Evolutionary conservation across 2,113 vertebrate genomes (phyloP).

Genomic region (Gavialis gangeticus): DNA sequence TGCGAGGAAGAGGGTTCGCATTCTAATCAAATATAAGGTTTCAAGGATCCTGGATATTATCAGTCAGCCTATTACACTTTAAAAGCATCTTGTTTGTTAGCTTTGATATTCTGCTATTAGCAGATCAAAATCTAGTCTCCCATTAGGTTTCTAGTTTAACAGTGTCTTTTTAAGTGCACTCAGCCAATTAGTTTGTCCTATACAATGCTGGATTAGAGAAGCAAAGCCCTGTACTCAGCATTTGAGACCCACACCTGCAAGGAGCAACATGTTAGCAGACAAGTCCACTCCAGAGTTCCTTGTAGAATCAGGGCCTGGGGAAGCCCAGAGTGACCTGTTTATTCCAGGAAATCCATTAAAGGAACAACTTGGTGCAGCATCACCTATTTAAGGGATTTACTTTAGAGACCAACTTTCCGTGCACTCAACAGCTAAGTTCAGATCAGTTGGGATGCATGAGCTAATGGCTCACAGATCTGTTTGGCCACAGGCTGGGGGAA

Average conservation of each 20-base stretch:
- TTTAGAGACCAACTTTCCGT: neutral
- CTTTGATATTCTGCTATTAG: slow-evolving; percentile 49
- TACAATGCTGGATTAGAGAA: neutral
- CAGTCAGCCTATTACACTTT: slow-evolving; percentile 42
- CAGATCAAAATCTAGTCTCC: slow-evolving; percentile 29
- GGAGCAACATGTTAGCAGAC: rapidly evolving
- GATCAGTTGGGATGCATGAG: neutral
- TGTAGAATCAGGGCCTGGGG: neutral
- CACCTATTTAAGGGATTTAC: neutral
- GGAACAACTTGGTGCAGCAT: neutral
- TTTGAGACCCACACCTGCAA: neutral
- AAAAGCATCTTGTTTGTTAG: slow-evolving; percentile 41
- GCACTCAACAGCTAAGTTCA: neutral
- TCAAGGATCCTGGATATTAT: slow-evolving; percentile 33
- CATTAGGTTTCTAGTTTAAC: slow-evolving; percentile 32
- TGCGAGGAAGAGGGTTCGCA: neutral
- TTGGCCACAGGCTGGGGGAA: neutral
- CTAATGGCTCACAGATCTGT: neutral
- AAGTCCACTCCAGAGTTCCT: neutral
- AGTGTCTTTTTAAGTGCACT: neutral
- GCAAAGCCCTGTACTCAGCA: rapidly evolving
- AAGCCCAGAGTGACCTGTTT: rapidly evolving
- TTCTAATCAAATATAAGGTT: slow-evolving; percentile 61
- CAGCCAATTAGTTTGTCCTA: neutral
- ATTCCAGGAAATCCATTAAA: neutral